Evolutionary conservation across 2,888 invertebrate species (phyloP).

Genomic region (Parnassius mnemosyne): DNA sequence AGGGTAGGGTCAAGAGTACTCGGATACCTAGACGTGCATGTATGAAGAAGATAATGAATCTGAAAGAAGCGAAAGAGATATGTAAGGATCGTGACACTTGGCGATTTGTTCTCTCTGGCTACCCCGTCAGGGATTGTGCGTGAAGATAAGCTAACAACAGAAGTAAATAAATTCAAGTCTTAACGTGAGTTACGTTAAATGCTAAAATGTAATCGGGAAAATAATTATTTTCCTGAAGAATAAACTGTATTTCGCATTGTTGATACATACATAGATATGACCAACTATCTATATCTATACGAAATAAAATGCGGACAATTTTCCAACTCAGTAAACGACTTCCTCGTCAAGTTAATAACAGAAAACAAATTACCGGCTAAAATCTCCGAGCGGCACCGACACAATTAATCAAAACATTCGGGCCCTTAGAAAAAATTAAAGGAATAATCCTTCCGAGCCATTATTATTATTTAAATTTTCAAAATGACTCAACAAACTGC

Average conservation of each 20-base stretch:
- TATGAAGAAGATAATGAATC: too few species aligned
- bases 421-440: slow-evolving; percentile 52
- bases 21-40: too few species aligned
- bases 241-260: neutral
- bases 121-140: too few species aligned
- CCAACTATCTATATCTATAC: slow-evolving; percentile 1
- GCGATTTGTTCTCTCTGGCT: too few species aligned
- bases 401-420: slow-evolving; percentile 75
- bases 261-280: neutral
- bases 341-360: slow-evolving; percentile 72
- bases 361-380: slow-evolving; percentile 69
- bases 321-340: slow-evolving; percentile 65
- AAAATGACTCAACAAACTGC: slow-evolving; percentile 66
- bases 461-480: slow-evolving; percentile 77
- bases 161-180: too few species aligned
- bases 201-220: too few species aligned
- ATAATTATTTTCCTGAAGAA: too few species aligned
- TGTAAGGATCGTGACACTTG: too few species aligned
- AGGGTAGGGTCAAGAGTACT: too few species aligned
- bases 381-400: slow-evolving; percentile 56
- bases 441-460: slow-evolving; percentile 56
- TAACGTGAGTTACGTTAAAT: too few species aligned
- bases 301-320: slow-evolving; percentile 52
- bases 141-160: too few species aligned
- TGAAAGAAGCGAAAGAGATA: too few species aligned